Evolutionary conservation across 2,888 invertebrate species (phyloP), one percentile per base, ranked within the genome.

Genomic region (Shargacucullia verbasci): DNA sequence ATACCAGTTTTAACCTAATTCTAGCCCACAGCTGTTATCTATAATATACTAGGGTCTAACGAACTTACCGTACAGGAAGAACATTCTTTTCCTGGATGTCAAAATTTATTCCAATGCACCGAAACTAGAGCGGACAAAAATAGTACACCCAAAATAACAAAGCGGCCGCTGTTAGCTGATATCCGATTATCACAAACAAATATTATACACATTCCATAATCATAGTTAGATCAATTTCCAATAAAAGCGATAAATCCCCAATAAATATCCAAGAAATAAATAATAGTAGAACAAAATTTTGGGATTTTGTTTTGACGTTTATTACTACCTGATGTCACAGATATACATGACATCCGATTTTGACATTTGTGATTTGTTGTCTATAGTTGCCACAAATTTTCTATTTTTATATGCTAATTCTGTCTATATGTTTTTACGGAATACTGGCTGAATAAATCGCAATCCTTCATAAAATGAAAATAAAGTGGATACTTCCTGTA

Each of bases 81-180:
- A 85, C 87, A 91, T 88, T 83, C 84, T 91, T 88, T 91, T 90
- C 86, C 89, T 89, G 89, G 89, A 85, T 85, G 92, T 90, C 90
- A 90, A 90, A 92, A 88, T 89, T 79, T 89, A 89, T 88, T 90
- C 83, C 88, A 88, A 87, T 90, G 88, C 87, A 89, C 91, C 80
- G 85, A 89, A 93, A 89, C 87, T 92, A 88, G 94, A 91, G 89
- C 90, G 86, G 92, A 90, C 94, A 89, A 90, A 94, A 94, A 94
- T 94, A 94, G 94, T 93, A 84, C 86, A 89, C 92, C 89, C 83
- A 89, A 92, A 93, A 91, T 92, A 93, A 85, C 88, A 82, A 84
- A 79, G 74, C 76, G 68, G 76, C 64, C 63, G 52, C 64, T 71
- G 45, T 58, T 50, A 71, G 56, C 45, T 58, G 55, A 49, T 64